These are phyloP conservation scores for Bostrychus sinensis DNA, from an alignment of 2,113 vertebrate species.

Conservation along the genomic window DNA sequence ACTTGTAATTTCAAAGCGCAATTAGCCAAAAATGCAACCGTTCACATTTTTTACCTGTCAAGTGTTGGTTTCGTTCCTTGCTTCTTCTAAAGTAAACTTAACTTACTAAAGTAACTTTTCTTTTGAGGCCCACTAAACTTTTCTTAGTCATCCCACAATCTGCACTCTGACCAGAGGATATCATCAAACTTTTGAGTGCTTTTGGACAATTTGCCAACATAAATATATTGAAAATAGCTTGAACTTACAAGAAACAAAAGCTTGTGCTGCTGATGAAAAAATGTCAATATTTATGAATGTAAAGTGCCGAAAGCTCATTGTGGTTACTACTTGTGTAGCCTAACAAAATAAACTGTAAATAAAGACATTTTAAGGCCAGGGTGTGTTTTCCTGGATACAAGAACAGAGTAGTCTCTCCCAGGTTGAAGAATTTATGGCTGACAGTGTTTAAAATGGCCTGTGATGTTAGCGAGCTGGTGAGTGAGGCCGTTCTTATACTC, in stretches of 20 bases:
- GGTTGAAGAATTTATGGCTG: conserved; percentile 28
- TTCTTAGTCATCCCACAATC: too few species aligned
- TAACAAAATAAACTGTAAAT: not conserved
- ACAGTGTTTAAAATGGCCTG: conserved; percentile 49
- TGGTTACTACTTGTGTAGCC: not conserved
- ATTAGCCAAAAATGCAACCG: not conserved
- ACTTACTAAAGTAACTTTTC: too few species aligned
- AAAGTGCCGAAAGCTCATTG: not conserved
- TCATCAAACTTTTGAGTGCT: too few species aligned
- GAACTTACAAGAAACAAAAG: not conserved
- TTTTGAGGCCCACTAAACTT: too few species aligned
- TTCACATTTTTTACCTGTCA: not conserved
- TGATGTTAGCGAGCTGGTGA: conserved; percentile 34
- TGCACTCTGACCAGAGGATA: too few species aligned
- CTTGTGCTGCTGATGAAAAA: not conserved
- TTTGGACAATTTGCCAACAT: too few species aligned
- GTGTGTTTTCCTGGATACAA: too few species aligned
- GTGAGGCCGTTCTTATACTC: conserved; percentile 33
- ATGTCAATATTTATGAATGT: conserved; percentile 1
- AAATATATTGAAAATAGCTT: not conserved
- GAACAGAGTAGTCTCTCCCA: too few species aligned
- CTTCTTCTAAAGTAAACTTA: too few species aligned
- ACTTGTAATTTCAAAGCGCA: not conserved
- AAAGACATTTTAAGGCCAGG: not conserved
- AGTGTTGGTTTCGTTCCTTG: not conserved